phyloP scores from a whole-genome alignment of 2,113 vertebrate species.

The Gadus chalcogrammus region DNA sequence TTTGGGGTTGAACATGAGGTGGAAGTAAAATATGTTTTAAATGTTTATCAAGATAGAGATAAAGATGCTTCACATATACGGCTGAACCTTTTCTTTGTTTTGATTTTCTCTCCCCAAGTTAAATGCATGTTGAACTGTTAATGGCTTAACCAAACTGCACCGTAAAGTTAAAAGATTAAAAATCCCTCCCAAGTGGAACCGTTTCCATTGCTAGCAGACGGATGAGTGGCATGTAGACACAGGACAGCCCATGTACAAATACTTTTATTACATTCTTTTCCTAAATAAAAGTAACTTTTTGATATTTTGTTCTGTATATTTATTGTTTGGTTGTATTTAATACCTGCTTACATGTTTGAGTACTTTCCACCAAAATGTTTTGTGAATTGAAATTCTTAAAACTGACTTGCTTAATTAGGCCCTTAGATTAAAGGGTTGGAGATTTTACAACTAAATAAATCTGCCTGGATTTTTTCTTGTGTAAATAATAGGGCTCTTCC shows the following conservation, averaged over 20 bases:
- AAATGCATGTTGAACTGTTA: constrained; percentile 86
- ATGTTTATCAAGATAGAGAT: constrained; percentile 32
- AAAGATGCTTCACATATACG: constrained; percentile 73
- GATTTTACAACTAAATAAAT: no score
- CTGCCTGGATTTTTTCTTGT: no score
- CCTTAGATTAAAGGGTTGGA: neutral
- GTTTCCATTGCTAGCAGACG: constrained; percentile 71
- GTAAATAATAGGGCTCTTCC: no score
- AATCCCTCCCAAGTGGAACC: constrained; percentile 18
- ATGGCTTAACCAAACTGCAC: constrained; percentile 81
- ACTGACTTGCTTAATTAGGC: neutral
- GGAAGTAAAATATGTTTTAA: constrained; percentile 42
- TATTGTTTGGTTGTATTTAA: neutral
- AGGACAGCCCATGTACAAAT: constrained; percentile 86
- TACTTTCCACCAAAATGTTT: neutral
- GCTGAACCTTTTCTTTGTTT: constrained; percentile 75
- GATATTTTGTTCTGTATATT: neutral
- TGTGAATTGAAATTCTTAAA: no score
- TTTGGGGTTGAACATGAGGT: neutral
- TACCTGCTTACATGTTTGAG: neutral
- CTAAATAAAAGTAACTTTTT: constrained; percentile 87
- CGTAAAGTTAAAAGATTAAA: constrained; percentile 60
- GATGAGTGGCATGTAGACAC: constrained; percentile 86
- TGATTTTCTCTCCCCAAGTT: constrained; percentile 71
- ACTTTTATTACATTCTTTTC: constrained; percentile 95